A percentile compares a stretch with the other conserved stretches of the same genome.
These are phyloP conservation scores for Psix sp. DNA, from an alignment of 1,140 invertebrate genomes.

Conservation along the genomic window DNA sequence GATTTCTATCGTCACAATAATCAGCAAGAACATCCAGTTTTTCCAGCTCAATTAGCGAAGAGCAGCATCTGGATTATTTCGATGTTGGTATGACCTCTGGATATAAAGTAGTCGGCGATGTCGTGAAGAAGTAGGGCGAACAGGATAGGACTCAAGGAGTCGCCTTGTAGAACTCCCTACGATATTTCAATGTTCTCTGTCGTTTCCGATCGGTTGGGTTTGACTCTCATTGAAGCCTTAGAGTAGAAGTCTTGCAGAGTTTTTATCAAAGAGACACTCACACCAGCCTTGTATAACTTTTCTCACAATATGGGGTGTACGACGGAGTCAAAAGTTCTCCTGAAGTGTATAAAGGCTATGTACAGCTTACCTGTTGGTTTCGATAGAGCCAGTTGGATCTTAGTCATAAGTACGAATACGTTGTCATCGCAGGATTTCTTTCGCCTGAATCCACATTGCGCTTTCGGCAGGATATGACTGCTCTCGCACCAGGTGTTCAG, in stretches of 20 bases:
- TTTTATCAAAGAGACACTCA: conserved; percentile 16
- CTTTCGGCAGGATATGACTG: conserved; percentile 13
- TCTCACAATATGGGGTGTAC: conserved; percentile 17
- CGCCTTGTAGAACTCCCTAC: not conserved
- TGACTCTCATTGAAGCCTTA: conserved; percentile 3
- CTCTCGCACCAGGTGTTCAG: conserved; percentile 7
- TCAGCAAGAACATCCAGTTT: not conserved
- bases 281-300: conserved; percentile 16
- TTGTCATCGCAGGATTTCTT: conserved; percentile 16
- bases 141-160: not conserved
- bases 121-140: not conserved
- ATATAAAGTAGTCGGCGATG: not conserved
- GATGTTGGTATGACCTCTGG: not conserved
- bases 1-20: not conserved
- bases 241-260: conserved; percentile 4
- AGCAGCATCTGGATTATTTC: not conserved
- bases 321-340: conserved; percentile 23
- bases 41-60: not conserved
- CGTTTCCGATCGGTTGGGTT: not conserved
- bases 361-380: conserved; percentile 33
- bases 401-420: conserved; percentile 8
- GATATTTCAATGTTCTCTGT: not conserved
- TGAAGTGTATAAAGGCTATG: conserved; percentile 25
- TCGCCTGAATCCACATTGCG: conserved; percentile 1
- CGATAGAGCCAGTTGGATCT: conserved; percentile 7